Conservation (phyloP, 2,888 invertebrate species). For the Galeruca laticollis region DNA sequence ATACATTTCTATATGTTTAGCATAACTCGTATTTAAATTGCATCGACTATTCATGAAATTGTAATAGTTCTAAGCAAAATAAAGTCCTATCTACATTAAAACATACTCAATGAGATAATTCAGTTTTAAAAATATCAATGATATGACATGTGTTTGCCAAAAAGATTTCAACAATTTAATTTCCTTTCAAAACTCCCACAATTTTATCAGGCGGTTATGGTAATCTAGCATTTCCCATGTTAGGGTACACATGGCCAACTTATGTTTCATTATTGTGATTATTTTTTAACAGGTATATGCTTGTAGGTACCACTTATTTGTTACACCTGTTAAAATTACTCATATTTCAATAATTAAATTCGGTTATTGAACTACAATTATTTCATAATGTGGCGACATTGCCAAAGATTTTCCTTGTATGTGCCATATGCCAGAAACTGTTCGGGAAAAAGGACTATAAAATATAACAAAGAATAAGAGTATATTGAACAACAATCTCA, state of each 20-base stretch:
- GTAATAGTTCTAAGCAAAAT: too few species aligned
- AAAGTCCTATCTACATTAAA: too few species aligned
- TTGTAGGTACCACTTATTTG: background rate
- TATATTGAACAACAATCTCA: too few species aligned
- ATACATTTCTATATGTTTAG: too few species aligned
- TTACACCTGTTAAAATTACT: background rate
- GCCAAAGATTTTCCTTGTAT: background rate
- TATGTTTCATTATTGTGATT: background rate
- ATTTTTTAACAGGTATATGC: background rate
- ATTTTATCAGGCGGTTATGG: background rate
- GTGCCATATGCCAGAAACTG: too few species aligned
- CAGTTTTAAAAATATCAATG: background rate
- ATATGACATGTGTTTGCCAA: constrained; percentile 1
- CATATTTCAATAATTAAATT: background rate
- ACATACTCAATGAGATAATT: too few species aligned
- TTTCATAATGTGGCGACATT: background rate
- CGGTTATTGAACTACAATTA: background rate
- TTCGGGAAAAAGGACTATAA: too few species aligned
- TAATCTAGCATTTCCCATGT: constrained; percentile 1
- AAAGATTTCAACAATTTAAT: background rate
- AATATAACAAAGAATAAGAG: too few species aligned
- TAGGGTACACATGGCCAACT: background rate
- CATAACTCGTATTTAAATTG: too few species aligned
- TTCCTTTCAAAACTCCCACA: background rate
- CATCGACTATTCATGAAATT: too few species aligned